Percentiles rank a stretch among this genome's conserved stretches.
phyloP scores from a whole-genome alignment of 2,113 vertebrate genomes.

The Gallinago media region DNA sequence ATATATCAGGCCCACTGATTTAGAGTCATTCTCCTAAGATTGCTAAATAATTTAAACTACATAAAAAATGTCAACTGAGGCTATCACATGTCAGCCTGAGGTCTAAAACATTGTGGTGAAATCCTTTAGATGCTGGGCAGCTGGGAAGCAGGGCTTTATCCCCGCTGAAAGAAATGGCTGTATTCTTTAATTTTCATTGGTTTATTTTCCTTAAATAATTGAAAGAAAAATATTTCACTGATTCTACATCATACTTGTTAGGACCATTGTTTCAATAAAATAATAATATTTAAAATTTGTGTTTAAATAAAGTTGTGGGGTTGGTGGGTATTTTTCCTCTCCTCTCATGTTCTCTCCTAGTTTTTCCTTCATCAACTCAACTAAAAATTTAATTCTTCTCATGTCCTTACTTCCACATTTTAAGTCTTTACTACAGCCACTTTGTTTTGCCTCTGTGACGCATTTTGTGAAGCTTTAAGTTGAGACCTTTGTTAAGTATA shows the following conservation, averaged over 20 bases:
- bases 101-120: not conserved
- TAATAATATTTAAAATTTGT: not conserved
- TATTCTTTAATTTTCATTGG: not conserved
- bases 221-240: not conserved
- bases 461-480: not conserved
- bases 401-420: not conserved
- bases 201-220: not conserved
- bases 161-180: not conserved
- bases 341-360: not conserved
- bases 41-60: not conserved
- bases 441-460: not conserved
- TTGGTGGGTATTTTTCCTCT: not conserved
- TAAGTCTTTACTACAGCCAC: not conserved
- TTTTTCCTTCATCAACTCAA: not conserved
- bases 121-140: not conserved
- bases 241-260: not conserved
- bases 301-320: not conserved
- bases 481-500: not conserved
- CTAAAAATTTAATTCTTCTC: not conserved
- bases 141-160: not conserved
- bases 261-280: not conserved
- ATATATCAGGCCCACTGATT: not conserved
- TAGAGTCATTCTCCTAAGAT: not conserved
- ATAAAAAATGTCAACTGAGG: not conserved
- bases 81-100: not conserved